Evolutionary conservation across 2,888 invertebrate genomes (phyloP).

Genomic region (Diarsia dahlii): DNA sequence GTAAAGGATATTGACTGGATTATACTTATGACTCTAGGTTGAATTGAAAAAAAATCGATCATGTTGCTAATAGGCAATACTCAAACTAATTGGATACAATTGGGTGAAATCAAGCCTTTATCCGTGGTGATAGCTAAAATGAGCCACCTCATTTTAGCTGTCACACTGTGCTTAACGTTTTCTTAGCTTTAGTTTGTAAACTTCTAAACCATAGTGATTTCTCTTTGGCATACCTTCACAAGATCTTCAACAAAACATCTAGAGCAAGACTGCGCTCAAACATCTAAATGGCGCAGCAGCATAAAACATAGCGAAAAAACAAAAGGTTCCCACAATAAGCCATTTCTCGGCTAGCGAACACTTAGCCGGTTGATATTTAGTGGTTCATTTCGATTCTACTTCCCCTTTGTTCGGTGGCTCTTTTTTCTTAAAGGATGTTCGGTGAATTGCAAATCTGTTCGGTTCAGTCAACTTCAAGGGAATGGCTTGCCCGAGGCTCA

Average conservation of each 20-base stretch:
- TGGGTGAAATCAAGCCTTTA: too few relatives aligned
- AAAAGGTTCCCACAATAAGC: conserved; percentile 62
- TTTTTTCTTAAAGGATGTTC: conserved; percentile 87
- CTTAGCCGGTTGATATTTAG: conserved; percentile 79
- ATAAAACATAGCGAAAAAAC: conserved; percentile 57
- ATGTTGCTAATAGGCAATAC: too few relatives aligned
- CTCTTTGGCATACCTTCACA: background rate
- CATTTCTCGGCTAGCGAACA: conserved; percentile 63
- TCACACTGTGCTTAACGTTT: too few relatives aligned
- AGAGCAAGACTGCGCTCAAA: conserved; percentile 2
- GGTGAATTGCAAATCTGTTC: conserved; percentile 89
- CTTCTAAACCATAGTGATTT: background rate
- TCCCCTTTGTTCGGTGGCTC: conserved; percentile 82
- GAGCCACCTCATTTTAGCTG: too few relatives aligned
- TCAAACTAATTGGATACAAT: too few relatives aligned
- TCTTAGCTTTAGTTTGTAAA: too few relatives aligned
- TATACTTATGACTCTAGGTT: too few relatives aligned
- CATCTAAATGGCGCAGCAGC: conserved; percentile 30
- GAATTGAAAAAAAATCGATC: too few relatives aligned
- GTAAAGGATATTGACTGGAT: background rate
- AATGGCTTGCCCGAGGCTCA: conserved; percentile 82
- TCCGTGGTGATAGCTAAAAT: too few relatives aligned
- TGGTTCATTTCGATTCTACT: conserved; percentile 84
- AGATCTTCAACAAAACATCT: background rate
- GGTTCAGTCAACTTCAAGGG: conserved; percentile 86